These are phyloP conservation scores for Tachyglossus aculeatus DNA, from an alignment of 2,797 vertebrate genomes.

Conservation along the genomic window DNA sequence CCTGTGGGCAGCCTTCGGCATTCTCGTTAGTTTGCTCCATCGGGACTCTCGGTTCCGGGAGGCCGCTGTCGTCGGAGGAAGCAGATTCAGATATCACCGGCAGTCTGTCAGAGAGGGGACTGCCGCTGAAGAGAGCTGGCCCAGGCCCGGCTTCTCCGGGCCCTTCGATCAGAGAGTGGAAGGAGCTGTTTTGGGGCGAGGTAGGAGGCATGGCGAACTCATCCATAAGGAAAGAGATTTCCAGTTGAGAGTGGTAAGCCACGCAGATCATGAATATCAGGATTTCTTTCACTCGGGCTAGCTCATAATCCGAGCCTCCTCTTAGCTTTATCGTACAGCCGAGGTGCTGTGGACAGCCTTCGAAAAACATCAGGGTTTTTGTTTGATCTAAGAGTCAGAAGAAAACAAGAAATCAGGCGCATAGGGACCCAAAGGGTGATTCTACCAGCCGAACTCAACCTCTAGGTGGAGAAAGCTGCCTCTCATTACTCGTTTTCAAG, in stretches of 20 bases:
- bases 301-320: constrained; percentile 91
- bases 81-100: constrained; percentile 63
- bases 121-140: constrained; percentile 63
- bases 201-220: constrained; percentile 98
- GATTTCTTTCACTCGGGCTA: constrained; percentile 96
- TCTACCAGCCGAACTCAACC: not conserved
- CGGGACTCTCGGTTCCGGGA: constrained; percentile 59
- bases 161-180: constrained; percentile 88
- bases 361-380: constrained; percentile 97
- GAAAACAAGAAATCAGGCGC: constrained; percentile 13
- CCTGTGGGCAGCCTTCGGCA: constrained; percentile 32
- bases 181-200: constrained; percentile 82
- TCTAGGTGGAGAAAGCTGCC: not conserved
- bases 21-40: constrained; percentile 68
- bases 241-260: constrained; percentile 97
- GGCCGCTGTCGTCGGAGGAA: constrained; percentile 60
- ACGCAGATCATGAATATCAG: constrained; percentile 95
- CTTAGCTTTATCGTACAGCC: constrained; percentile 96
- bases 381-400: constrained; percentile 79
- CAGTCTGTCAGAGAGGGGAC: constrained; percentile 63
- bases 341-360: constrained; percentile 91
- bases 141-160: constrained; percentile 61
- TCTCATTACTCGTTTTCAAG: not conserved
- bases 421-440: not conserved
- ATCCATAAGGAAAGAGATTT: constrained; percentile 99